These are phyloP conservation scores for Gorsachius goisagi DNA, from an alignment of 2,113 vertebrate species.

Conservation along the genomic window DNA sequence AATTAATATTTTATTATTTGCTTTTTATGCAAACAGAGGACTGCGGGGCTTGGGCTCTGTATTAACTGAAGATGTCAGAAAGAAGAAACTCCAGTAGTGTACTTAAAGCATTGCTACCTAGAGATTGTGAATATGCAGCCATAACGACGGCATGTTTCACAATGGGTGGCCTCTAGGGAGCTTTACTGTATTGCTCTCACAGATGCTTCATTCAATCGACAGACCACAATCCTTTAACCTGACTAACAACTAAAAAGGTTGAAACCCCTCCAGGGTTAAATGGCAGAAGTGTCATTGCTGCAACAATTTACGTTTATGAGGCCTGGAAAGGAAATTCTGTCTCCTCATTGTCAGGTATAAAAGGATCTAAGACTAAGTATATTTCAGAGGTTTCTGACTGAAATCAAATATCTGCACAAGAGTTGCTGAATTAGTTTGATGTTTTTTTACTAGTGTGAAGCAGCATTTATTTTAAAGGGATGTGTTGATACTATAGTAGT, in stretches of 20 bases:
- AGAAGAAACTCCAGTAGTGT: neutral
- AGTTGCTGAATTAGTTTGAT: neutral
- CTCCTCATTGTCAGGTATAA: neutral
- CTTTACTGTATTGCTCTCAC: neutral
- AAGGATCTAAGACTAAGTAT: neutral
- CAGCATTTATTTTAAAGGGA: neutral
- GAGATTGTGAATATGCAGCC: neutral
- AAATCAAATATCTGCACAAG: neutral
- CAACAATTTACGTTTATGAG: neutral
- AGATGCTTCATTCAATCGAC: neutral
- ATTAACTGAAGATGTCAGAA: neutral
- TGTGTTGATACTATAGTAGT: neutral
- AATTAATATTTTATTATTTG: neutral
- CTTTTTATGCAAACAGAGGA: neutral
- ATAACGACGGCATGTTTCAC: neutral
- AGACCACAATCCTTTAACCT: neutral
- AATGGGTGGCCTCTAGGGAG: neutral
- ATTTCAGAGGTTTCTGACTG: neutral
- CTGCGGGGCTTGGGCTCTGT: neutral
- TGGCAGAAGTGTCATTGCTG: neutral
- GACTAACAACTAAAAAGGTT: neutral
- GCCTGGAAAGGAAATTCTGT: neutral
- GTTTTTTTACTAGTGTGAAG: neutral
- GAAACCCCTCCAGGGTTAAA: neutral
- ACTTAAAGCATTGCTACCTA: neutral